phyloP scores from a whole-genome alignment of 2,888 invertebrate genomes.

The Drosophila acutilabella region DNA sequence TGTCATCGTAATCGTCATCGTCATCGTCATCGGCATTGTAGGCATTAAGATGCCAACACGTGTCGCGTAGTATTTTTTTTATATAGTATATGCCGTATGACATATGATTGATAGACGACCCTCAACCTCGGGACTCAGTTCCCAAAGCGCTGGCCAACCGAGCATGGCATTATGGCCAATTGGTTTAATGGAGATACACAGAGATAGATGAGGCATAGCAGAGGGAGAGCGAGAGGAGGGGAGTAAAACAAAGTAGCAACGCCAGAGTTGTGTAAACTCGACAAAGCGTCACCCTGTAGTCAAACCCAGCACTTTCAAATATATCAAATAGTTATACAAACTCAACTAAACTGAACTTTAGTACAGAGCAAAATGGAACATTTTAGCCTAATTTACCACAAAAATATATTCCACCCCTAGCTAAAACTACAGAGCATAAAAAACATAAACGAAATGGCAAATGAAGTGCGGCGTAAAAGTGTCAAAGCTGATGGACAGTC shows the following conservation, averaged over 20 bases:
- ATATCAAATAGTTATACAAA: background rate
- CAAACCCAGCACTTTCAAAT: too few species aligned
- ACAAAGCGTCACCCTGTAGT: background rate
- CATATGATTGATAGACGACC: constrained; percentile 55
- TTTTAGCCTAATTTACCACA: background rate
- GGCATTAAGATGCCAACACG: constrained; percentile 25
- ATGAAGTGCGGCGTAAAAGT: constrained; percentile 36
- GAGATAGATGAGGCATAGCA: background rate
- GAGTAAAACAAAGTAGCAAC: too few species aligned
- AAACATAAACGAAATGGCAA: background rate
- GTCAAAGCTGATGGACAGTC: constrained; percentile 53
- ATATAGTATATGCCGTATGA: constrained; percentile 19
- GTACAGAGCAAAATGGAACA: too few species aligned
- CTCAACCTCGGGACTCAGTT: constrained; percentile 14
- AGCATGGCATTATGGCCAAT: constrained; percentile 56
- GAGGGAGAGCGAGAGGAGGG: too few species aligned
- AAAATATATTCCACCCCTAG: background rate
- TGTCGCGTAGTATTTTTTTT: constrained; percentile 4
- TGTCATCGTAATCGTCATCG: constrained; percentile 9
- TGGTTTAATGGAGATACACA: constrained; percentile 42
- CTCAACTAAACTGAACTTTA: too few species aligned
- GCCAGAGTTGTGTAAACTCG: too few species aligned
- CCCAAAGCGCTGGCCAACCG: constrained; percentile 26
- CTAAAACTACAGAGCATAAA: background rate
- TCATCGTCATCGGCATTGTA: constrained; percentile 15